Conservation (phyloP, 2,888 invertebrate genomes). For the Lasius fuliginosus region DNA sequence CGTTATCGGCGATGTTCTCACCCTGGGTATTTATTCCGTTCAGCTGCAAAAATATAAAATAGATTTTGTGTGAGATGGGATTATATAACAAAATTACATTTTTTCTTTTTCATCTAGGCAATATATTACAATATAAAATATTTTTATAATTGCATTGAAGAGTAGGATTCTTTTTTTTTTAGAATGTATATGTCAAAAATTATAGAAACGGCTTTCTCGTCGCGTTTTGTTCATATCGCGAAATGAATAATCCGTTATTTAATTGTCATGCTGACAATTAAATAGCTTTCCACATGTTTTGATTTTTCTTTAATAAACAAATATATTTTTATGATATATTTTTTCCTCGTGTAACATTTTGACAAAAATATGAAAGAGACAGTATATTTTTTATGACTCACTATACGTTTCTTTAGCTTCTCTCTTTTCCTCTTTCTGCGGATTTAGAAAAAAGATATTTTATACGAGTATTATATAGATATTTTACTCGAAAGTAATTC, state of each 20-base stretch:
- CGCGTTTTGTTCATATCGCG: not conserved
- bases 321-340: not conserved
- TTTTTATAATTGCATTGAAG: not conserved
- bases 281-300: not conserved
- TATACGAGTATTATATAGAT: constrained; percentile 26
- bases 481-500: not conserved
- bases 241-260: not conserved
- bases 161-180: not conserved
- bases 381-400: not conserved
- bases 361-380: not conserved
- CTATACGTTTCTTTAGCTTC: not conserved
- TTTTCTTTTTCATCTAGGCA: not conserved
- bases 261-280: not conserved
- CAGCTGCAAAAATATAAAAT: constrained; percentile 87
- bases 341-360: not conserved
- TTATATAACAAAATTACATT: not conserved
- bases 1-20: constrained; percentile 98
- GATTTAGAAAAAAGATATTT: not conserved
- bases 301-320: not conserved
- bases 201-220: not conserved
- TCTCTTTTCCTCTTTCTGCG: not conserved
- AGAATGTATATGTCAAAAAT: not conserved
- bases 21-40: constrained; percentile 97
- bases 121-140: not conserved
- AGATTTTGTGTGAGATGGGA: not conserved